These are phyloP conservation scores for Apostichopus japonicus DNA, from an alignment of 35 echinoderm and acorn worm genomes.

Conservation along the genomic window DNA sequence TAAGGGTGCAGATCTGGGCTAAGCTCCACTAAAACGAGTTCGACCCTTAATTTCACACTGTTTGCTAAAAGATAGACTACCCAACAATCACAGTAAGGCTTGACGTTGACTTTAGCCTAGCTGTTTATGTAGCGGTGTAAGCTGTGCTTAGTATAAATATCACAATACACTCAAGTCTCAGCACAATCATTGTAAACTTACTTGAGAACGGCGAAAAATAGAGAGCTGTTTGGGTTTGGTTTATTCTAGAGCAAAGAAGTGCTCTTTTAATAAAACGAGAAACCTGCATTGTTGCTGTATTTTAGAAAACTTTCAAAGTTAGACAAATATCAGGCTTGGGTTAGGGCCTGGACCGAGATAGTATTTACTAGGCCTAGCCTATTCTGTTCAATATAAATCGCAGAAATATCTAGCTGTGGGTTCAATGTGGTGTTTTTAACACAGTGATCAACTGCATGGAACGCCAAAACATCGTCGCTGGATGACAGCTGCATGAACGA, in stretches of 20 bases:
- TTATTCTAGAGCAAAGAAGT: not conserved
- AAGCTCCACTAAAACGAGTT: not conserved
- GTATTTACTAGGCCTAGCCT: no score
- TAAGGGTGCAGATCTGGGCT: not conserved
- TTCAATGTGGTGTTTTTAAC: no score
- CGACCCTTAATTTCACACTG: no score
- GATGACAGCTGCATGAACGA: no score
- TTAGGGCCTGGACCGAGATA: no score
- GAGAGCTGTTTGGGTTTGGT: not conserved
- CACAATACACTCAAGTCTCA: not conserved
- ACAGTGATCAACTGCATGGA: no score
- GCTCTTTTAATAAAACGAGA: not conserved
- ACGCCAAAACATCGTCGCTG: no score
- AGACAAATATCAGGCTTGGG: no score
- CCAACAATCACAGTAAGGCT: not conserved
- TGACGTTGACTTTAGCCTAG: not conserved
- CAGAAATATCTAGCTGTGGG: no score
- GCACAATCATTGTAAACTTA: not conserved
- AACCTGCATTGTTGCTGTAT: not conserved
- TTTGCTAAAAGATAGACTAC: no score
- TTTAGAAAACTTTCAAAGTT: not conserved
- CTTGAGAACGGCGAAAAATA: not conserved
- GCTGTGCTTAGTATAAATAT: not conserved
- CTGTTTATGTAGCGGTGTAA: not conserved
- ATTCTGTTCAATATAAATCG: no score